Conservation (phyloP, 2,888 invertebrate species). For the Synergus laeviventris region DNA sequence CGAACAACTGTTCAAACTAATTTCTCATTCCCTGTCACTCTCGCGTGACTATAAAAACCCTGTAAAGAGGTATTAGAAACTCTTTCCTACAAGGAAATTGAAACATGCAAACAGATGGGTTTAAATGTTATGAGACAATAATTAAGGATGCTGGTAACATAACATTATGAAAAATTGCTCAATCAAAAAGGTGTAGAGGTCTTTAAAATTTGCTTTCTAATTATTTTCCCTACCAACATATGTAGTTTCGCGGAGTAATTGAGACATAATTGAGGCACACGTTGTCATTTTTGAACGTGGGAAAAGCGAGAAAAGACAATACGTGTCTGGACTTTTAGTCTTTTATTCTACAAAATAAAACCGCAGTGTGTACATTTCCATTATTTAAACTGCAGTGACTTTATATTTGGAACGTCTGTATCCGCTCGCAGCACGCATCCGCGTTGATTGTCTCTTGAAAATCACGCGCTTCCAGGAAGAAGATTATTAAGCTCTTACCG, state of each 20-base stretch:
- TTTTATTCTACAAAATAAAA: conserved; percentile 26
- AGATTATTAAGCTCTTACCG: conserved; percentile 24
- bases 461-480: conserved; percentile 38
- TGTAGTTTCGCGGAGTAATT: conserved; percentile 6
- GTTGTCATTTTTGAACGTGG: conserved; percentile 21
- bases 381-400: not conserved
- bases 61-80: not conserved
- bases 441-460: conserved; percentile 17
- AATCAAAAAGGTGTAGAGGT: too few relatives aligned
- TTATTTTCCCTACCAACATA: not conserved
- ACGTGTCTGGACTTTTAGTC: conserved; percentile 12
- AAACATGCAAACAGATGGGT: not conserved
- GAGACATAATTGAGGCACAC: conserved; percentile 3
- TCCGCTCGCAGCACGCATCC: conserved; percentile 15
- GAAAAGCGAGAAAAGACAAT: conserved; percentile 19
- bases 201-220: not conserved
- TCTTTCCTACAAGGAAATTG: not conserved
- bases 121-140: too few relatives aligned
- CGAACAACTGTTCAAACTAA: not conserved
- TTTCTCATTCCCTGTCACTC: not conserved
- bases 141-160: too few relatives aligned
- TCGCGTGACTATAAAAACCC: not conserved
- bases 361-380: not conserved
- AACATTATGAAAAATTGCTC: too few relatives aligned
- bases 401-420: not conserved